Base-by-base conservation (phyloP, 2,113 vertebrate species). In the Geothlypis trichas region DNA sequence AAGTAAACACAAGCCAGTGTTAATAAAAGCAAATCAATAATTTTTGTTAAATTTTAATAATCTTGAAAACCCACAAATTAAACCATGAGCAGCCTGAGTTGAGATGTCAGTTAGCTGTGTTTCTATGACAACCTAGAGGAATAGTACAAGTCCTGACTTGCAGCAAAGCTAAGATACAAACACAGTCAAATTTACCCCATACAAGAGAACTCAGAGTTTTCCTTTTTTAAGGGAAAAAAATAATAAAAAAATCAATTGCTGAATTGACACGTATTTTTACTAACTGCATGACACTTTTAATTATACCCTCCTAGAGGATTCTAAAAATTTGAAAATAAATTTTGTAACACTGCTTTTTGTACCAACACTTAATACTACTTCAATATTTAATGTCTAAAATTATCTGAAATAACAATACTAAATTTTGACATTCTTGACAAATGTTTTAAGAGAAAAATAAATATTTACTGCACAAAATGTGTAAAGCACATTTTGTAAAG, bases 41-140 rank as follows among this genome's bases (percentile, higher is more conserved):
- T 98, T 98, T 98, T 97, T 98, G 97, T 98, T 98, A 98, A 98
- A 98, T 98, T 98, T 98, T 98, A 98, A 98, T 98, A 98, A 98
- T 98, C 97, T 84, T 96, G 97, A 95, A 98, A 97, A 97, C 90
- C 96, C 95, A 98, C 98, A 98, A 98, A 98, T 98, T 97, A 98
- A 98, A 98, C 95, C 97, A 98, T 98, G 96, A 98, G 95, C 90
- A 96, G 95, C 71, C 74, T 97, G 97, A 97, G 95, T 97, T 96
- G 97, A 98, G 90, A 98, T 98, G 98, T 98, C 98, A 98, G 98
- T 97, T 98, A 96, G 97, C 93, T 92, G 84, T 0, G 97, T 98
- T 98, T 98, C 98, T 98, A 98, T 98, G 98, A 98, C 98, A 98
- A 98, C 98, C 95, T 79, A 84, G 86, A 95, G 57, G 97, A 98